Evolutionary conservation across 2,888 invertebrate genomes (phyloP).

Genomic region (Cheilosia pagana): DNA sequence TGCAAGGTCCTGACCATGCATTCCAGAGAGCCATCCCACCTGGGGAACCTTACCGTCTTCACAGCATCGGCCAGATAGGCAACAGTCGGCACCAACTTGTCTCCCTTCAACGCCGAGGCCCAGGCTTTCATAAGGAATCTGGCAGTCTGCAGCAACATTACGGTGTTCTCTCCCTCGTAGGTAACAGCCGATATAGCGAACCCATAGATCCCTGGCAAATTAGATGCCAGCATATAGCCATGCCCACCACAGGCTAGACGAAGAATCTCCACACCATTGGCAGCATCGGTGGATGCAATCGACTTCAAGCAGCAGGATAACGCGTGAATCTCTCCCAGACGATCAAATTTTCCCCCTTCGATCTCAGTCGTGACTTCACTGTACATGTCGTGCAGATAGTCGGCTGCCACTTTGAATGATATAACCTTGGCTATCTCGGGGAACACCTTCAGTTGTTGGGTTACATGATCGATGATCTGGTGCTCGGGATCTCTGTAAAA

Average conservation of each 20-base stretch:
- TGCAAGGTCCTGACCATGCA: conserved; percentile 83
- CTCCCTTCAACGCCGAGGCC: conserved; percentile 86
- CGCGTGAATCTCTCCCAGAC: conserved; percentile 93
- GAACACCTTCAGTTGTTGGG: conserved; percentile 96
- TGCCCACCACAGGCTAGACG: conserved; percentile 97
- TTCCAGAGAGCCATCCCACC: conserved; percentile 77
- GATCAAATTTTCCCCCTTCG: conserved; percentile 90
- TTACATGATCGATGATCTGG: conserved; percentile 95
- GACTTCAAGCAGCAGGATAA: conserved; percentile 95
- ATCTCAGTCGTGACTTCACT: conserved; percentile 91
- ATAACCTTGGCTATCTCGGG: conserved; percentile 91
- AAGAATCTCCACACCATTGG: conserved; percentile 91
- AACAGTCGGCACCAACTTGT: conserved; percentile 87
- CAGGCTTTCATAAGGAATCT: conserved; percentile 91
- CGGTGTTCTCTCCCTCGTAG: conserved; percentile 98
- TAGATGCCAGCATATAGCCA: conserved; percentile 94
- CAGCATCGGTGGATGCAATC: conserved; percentile 89
- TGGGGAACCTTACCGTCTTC: conserved; percentile 64
- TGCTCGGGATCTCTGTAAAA: conserved; percentile 90
- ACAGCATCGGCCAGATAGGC: conserved; percentile 85
- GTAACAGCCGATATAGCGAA: conserved; percentile 94
- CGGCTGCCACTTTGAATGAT: conserved; percentile 89
- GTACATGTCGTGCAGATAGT: conserved; percentile 92
- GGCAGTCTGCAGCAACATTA: conserved; percentile 94
- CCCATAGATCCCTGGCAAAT: conserved; percentile 92